Evolutionary conservation across 1,140 invertebrate species (phyloP), one percentile per base, ranked within the genome.

Genomic region (Mactra quadrangularis): DNA sequence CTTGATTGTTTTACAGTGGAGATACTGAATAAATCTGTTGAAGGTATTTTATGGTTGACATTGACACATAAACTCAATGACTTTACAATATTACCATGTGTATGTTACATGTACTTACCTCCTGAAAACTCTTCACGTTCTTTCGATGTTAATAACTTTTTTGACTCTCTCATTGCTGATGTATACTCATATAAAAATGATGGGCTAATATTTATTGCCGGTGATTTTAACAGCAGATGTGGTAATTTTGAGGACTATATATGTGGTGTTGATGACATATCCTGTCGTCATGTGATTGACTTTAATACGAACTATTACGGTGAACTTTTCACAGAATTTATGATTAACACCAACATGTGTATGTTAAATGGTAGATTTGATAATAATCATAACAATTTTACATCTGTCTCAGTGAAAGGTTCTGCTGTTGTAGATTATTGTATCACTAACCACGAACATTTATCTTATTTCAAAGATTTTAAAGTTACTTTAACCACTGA

Each of bases 11-110:
- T 76, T 9, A 41, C 83, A 33, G 83, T 70, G 1, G n/a, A 13
- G 19, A 17, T 89, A n/a, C 62, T 79, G 45, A 87, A 88, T 64
- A 68, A 87, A 45, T 70, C 64, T 31, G 15, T 76, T n/a, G 88
- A 87, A 15, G 88, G 89, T 6, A 66, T 89, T 33, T 41, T 70
- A 19, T 70, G 35, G 66, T 17, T 70, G 22, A 27, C 6, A 25
- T 47, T 70, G 22, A 3, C 11, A 13, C 19, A 52, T 70, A 47
- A 50, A 25, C 25, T 1, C 17, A 35, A 3, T 66, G 62, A 52
- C 27, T 3, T 38, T 50, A n/a, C 17, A 9, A 19, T 70, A 25
- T 50, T 50, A 41, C 19, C 47, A 45, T 72, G 70, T 57, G 47
- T 72, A n/a, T 33, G 29, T n/a, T 72, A 72, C n/a, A n/a, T n/a